These are phyloP conservation scores for Equus przewalskii DNA, from an alignment of 2,113 vertebrate species.

Conservation along the genomic window DNA sequence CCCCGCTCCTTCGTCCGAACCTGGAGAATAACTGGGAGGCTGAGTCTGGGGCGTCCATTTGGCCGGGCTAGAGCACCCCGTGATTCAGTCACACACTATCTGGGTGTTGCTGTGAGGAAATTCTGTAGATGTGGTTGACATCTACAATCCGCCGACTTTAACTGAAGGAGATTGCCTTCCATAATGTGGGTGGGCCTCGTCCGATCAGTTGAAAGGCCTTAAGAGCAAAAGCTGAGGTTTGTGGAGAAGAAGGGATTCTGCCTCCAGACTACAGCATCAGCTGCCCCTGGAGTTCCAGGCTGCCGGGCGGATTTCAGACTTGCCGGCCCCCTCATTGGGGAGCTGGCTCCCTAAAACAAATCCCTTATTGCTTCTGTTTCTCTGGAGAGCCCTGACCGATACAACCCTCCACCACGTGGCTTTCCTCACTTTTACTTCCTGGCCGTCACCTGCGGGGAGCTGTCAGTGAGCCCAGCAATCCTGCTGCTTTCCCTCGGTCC, in stretches of 20 bases:
- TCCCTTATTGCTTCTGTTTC: background rate
- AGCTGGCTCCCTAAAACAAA: background rate
- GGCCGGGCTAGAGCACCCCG: background rate
- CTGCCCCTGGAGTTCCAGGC: background rate
- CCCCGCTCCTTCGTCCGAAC: background rate
- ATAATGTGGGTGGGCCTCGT: background rate
- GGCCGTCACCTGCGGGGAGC: background rate
- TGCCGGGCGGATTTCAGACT: background rate
- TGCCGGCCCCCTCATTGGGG: fast-evolving
- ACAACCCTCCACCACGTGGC: fast-evolving
- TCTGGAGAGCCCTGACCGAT: too few species aligned
- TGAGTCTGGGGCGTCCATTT: fast-evolving
- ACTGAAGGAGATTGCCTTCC: background rate
- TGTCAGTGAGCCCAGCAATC: fast-evolving
- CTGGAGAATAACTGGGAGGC: background rate
- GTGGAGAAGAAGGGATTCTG: background rate
- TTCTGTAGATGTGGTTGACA: background rate
- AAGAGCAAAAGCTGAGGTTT: background rate
- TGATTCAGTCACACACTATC: background rate
- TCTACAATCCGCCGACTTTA: background rate
- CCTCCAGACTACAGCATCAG: too few species aligned
- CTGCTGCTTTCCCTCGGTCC: background rate
- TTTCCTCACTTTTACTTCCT: background rate
- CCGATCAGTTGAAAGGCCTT: background rate
- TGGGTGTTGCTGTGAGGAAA: background rate